Conservation (phyloP, 2,113 vertebrate genomes). For the Eublepharis macularius region DNA sequence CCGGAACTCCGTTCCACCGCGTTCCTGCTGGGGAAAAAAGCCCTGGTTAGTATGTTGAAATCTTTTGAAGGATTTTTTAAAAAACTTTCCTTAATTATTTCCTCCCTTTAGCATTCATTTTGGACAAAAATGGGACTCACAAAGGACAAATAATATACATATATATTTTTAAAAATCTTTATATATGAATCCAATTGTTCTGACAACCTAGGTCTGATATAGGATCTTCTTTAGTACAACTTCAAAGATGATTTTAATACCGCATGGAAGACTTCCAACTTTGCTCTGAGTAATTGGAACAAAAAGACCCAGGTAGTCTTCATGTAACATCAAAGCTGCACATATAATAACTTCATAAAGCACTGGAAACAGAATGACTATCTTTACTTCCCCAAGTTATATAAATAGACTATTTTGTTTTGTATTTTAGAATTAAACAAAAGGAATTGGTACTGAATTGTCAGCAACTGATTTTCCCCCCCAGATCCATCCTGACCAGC, state of each 20-base stretch:
- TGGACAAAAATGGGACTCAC: slow-evolving; percentile 39
- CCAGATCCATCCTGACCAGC: slow-evolving; percentile 6
- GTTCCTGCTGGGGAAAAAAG: no score
- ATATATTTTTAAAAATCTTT: neutral
- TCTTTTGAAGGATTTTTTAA: slow-evolving; percentile 1
- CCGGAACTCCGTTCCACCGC: no score
- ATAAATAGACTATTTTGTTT: slow-evolving; percentile 49
- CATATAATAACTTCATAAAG: slow-evolving; percentile 61
- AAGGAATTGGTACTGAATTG: neutral
- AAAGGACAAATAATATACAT: neutral
- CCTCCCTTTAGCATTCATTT: slow-evolving; percentile 21
- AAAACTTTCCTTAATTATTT: slow-evolving; percentile 7
- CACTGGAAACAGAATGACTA: slow-evolving; percentile 62
- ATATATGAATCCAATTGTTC: slow-evolving; percentile 30
- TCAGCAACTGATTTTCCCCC: slow-evolving; percentile 31
- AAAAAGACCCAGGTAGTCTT: slow-evolving; percentile 74
- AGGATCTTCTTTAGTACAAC: slow-evolving; percentile 43
- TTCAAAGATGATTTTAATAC: slow-evolving; percentile 67
- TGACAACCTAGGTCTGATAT: slow-evolving; percentile 37
- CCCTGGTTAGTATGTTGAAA: no score
- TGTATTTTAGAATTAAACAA: slow-evolving; percentile 45
- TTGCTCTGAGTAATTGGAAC: slow-evolving; percentile 69
- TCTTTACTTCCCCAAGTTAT: slow-evolving; percentile 40
- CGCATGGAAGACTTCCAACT: slow-evolving; percentile 66
- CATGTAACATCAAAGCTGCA: slow-evolving; percentile 72